Evolutionary conservation across 1,140 invertebrate species (phyloP).

Genomic region (Triops cancriformis): DNA sequence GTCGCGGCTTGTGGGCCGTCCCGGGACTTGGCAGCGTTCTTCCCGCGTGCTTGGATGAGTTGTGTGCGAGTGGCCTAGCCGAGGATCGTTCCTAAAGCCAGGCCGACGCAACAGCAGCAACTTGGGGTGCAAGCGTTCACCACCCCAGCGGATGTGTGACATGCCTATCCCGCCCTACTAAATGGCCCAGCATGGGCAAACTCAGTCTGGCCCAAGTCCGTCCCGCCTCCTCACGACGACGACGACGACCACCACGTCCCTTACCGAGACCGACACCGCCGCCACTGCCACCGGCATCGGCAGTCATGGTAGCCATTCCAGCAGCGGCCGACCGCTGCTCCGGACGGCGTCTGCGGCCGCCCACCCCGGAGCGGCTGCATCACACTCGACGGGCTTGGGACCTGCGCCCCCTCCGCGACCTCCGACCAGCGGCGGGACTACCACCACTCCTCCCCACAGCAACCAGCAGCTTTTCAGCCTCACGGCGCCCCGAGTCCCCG

Average conservation of each 20-base stretch:
- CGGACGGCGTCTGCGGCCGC: no score
- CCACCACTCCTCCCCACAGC: background rate
- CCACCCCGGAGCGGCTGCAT: no score
- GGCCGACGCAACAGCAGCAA: background rate
- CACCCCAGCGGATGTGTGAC: slow-evolving; percentile 6
- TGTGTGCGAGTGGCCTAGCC: no score
- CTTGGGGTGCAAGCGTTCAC: background rate
- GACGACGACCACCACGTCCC: slow-evolving; percentile 28
- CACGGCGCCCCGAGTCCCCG: slow-evolving; percentile 51
- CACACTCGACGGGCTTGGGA: background rate
- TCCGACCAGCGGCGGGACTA: background rate
- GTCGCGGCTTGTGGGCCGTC: no score
- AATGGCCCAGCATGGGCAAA: slow-evolving; percentile 47
- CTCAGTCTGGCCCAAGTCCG: slow-evolving; percentile 17
- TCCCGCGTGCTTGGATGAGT: no score
- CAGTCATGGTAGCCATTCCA: background rate
- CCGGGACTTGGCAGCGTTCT: no score
- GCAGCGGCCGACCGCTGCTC: no score
- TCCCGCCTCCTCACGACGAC: slow-evolving; percentile 22
- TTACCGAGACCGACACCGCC: slow-evolving; percentile 1
- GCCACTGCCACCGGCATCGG: background rate
- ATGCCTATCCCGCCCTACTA: slow-evolving; percentile 38
- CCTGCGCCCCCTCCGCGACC: slow-evolving; percentile 17
- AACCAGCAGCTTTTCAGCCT: slow-evolving; percentile 30
- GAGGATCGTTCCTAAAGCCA: no score